Evolutionary conservation across 1,140 invertebrate genomes (phyloP).

Genomic region (Papilio aristodemus): DNA sequence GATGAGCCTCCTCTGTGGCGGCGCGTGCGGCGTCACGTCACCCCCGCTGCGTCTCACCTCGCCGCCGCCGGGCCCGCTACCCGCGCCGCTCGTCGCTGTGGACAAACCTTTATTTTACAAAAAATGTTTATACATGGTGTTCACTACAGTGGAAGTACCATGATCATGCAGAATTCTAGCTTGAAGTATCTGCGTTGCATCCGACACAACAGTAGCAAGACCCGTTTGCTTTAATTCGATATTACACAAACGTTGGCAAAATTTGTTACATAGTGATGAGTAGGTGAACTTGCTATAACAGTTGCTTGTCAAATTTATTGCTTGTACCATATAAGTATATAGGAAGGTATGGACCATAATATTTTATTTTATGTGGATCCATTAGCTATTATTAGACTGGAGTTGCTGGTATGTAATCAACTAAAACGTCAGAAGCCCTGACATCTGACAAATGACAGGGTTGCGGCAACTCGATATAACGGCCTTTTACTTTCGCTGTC

Average conservation of each 20-base stretch:
- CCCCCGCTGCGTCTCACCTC: constrained; percentile 54
- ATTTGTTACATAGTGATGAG: no score
- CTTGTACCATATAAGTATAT: no score
- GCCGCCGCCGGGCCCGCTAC: constrained; percentile 58
- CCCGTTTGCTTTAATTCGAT: no score
- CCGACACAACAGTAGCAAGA: no score
- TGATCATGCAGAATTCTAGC: no score
- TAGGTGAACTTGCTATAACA: no score
- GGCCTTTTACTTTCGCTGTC: constrained; percentile 34
- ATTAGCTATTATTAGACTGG: neutral
- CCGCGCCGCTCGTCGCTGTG: constrained; percentile 65
- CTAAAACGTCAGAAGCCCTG: constrained; percentile 3
- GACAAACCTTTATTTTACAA: constrained; percentile 45
- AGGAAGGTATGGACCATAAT: neutral
- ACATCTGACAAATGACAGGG: constrained; percentile 17
- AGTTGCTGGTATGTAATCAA: constrained; percentile 12
- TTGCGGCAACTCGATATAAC: constrained; percentile 12
- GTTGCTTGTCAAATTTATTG: no score
- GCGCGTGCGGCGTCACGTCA: constrained; percentile 66
- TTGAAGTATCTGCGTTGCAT: no score
- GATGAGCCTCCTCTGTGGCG: constrained; percentile 82
- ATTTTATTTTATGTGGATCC: neutral
- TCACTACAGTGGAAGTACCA: no score
- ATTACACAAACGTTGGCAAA: no score
- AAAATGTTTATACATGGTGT: constrained; percentile 14